These are phyloP conservation scores for Drosophila prostipennis DNA, from an alignment of 2,888 invertebrate species.

Conservation along the genomic window DNA sequence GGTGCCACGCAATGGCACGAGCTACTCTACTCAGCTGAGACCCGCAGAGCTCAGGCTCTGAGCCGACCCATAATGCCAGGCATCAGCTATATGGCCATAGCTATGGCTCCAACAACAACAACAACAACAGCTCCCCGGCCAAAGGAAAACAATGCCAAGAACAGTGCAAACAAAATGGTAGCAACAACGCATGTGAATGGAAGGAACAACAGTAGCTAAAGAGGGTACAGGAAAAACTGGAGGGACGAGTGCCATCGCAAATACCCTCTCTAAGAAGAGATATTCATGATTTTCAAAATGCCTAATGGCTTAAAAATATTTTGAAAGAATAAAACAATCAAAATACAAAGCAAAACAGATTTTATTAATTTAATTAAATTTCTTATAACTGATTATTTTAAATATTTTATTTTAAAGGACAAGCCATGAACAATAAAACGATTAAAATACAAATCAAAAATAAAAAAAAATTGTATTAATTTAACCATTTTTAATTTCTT, in stretches of 20 bases:
- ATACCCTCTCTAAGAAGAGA: constrained; percentile 5
- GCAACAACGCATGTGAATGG: constrained; percentile 36
- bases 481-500: no score
- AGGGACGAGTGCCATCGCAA: neutral
- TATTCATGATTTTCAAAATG: no score
- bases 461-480: no score
- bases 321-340: no score
- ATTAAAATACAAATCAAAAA: no score
- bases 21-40: constrained; percentile 44
- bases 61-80: constrained; percentile 42
- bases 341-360: no score
- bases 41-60: constrained; percentile 16
- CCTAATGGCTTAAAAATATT: no score
- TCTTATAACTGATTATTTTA: no score
- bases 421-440: no score
- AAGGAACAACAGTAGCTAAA: constrained; percentile 18
- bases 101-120: constrained; percentile 29
- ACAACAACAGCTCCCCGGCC: no score
- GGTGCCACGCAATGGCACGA: constrained; percentile 41
- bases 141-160: constrained; percentile 58
- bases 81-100: constrained; percentile 29
- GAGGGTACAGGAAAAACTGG: neutral
- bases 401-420: no score
- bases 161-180: constrained; percentile 61
- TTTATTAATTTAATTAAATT: no score